Evolutionary conservation across 2,888 invertebrate genomes (phyloP), one percentile per base, ranked within the genome.

Genomic region (Callyntrura sp.): DNA sequence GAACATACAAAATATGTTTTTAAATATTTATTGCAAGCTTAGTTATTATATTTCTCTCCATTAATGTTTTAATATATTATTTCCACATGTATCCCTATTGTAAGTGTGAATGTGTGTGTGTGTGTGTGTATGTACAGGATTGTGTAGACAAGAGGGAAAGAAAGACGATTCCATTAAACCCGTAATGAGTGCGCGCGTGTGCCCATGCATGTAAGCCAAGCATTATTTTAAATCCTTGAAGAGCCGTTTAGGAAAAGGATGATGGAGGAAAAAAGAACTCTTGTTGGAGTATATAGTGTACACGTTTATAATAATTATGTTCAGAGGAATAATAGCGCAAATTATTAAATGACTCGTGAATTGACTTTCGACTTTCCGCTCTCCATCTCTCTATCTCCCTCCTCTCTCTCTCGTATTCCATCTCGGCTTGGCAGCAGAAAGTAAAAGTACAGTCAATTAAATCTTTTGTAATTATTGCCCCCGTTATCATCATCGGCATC

Each of bases 261-360:
- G 11, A 51, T 65, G 68, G 8, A 9, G n/a, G 14, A 23, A 17
- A 70, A 35, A 70, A 43, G 43, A 17, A 5, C 68, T 43, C 17
- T 11, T 25, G 51, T n/a, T 68, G 28, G 3, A 23, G 45, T 25
- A 70, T 60, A 79, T 85, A 62, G 48, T 43, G 9, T 2, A 60
- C 5, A 57, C 25, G 23, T 12, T 25, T 62, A 14, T 57, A 23
- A 73, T 85, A 73, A 73, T 35, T 35, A 55, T n/a, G 14, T 11
- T 43, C 3, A 20, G 51, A 51, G 43, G 79, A 57, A 9, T 25
- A 60, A 85, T 28, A 45, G 51, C 45, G 79, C 23, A 87, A 60
- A 81, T 87, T 87, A 87, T 87, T 81, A 79, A 87, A 87, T 87
- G 86, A 70, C 81, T 87, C 70, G 79, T 60, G 20, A 60, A 60